These are phyloP conservation scores for Gambusia affinis DNA, from an alignment of 2,113 vertebrate genomes.

Conservation along the genomic window DNA sequence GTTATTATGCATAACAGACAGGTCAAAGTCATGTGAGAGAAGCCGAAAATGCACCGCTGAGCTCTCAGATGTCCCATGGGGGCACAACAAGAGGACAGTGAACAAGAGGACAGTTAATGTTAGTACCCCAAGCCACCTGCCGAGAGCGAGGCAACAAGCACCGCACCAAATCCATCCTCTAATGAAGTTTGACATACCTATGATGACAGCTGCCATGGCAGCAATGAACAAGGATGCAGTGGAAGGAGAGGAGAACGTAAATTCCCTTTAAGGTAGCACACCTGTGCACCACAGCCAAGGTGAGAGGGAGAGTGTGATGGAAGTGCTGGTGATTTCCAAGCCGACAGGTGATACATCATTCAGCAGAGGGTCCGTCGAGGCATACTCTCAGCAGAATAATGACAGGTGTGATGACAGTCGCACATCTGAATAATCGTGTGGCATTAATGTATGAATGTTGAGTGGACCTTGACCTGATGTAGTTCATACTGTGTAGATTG, in stretches of 20 bases:
- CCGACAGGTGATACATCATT: conserved; percentile 81
- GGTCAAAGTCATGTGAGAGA: conserved; percentile 41
- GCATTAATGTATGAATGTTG: conserved; percentile 64
- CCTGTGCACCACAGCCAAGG: conserved; percentile 73
- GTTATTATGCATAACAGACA: conserved; percentile 57
- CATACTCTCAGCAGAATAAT: conserved; percentile 68
- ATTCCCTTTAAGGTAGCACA: conserved; percentile 74
- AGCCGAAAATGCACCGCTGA: conserved; percentile 44
- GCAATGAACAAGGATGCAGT: conserved; percentile 61
- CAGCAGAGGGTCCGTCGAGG: conserved; percentile 62
- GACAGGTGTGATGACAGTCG: conserved; percentile 70
- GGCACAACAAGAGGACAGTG: conserved; percentile 43
- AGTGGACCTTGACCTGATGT: conserved; percentile 65
- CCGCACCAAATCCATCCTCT: conserved; percentile 51
- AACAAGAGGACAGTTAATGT: conserved; percentile 54
- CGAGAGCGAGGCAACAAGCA: conserved; percentile 52
- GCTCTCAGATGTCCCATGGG: conserved; percentile 50
- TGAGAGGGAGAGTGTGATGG: conserved; percentile 53
- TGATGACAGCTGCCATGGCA: conserved; percentile 76
- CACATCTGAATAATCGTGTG: conserved; percentile 72
- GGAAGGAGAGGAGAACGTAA: conserved; percentile 40
- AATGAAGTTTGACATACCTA: conserved; percentile 77
- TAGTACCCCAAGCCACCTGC: conserved; percentile 70
- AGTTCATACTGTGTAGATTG: conserved; percentile 53
- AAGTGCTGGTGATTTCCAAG: conserved; percentile 67